Evolutionary conservation across 1,140 invertebrate species (phyloP), one percentile per base, ranked within the genome.

Genomic region (Penaeus indicus): DNA sequence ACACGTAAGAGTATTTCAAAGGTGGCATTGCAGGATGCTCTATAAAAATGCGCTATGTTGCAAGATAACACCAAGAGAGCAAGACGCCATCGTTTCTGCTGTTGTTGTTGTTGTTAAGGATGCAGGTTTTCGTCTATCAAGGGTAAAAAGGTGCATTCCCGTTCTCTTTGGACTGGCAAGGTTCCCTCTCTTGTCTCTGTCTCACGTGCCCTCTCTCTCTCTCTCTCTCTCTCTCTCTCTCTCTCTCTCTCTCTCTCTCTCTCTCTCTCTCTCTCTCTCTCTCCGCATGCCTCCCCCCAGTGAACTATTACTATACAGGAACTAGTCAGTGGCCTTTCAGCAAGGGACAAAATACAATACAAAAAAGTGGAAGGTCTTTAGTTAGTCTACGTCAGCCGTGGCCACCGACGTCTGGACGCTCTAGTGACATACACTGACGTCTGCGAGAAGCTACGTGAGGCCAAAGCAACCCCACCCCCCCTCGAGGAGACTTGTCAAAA

Each of bases 91-190:
- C 54, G 16, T 54, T 16, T 54, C 16, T 54, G 54, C 10, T 11
- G 54, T 54, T 54, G 54, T 54, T 54, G 38, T 38, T 42, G 38
- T 42, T 42, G 32, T 32, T 54, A 54, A 54, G 54, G 54, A 69
- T 54, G 62, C 62, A 81, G 78, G 25, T 54, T 79, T 25, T 47
- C 27, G 79, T 86, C 77, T 27, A 80, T 54, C 54, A 19, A 80
- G 38, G 77, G 21, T 19, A 61, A 79, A 86, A 72, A 86, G 38
- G 77, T 86, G 85, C 85, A 86, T 81, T 86, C 85, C 78, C 61
- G 38, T 64, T 38, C 32, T 80, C 78, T 60, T 69, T 60, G 27
- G 85, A 80, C 85, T 80, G 85, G 77, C 62, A 69, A 86, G 85
- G 85, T 60, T 84, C 11, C 64, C 82, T 84, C 82, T 72, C 69